Evolutionary conservation across 2,888 invertebrate species (phyloP).

Genomic region (Pristionchus mayeri): DNA sequence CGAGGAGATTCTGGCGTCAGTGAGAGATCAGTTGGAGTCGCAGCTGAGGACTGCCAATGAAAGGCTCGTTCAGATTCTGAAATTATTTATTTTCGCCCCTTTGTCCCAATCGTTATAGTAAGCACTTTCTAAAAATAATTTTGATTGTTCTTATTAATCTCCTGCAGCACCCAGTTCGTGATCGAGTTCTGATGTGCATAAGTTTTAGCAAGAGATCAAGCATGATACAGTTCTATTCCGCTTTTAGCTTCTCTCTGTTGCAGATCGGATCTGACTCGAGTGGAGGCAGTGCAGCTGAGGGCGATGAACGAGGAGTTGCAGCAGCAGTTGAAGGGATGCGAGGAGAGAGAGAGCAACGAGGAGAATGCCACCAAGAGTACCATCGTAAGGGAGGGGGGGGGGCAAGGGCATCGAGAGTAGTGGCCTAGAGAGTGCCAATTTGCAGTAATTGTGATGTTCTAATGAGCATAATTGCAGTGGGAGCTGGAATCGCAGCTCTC

Average conservation of each 20-base stretch:
- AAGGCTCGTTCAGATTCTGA: too few species aligned
- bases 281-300: constrained; percentile 11
- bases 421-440: too few species aligned
- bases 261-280: constrained; percentile 23
- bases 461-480: constrained; percentile 25
- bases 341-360: constrained; percentile 39
- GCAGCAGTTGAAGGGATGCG: constrained; percentile 37
- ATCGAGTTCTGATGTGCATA: too few species aligned
- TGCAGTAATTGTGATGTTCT: too few species aligned
- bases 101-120: too few species aligned
- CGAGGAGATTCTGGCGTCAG: constrained; percentile 40
- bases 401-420: neutral
- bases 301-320: constrained; percentile 46
- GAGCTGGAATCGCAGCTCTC: neutral
- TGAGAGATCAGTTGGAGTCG: constrained; percentile 39
- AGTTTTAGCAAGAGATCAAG: too few species aligned
- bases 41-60: constrained; percentile 28
- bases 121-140: too few species aligned
- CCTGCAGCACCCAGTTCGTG: too few species aligned
- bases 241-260: neutral
- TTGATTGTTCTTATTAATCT: too few species aligned
- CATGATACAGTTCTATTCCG: neutral
- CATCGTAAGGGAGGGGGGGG: constrained; percentile 15
- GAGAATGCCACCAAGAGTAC: constrained; percentile 45
- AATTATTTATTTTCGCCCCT: neutral